Conservation (phyloP, 37 sponge, comb jelly and placozoan genomes). For the Bolinopsis microptera region DNA sequence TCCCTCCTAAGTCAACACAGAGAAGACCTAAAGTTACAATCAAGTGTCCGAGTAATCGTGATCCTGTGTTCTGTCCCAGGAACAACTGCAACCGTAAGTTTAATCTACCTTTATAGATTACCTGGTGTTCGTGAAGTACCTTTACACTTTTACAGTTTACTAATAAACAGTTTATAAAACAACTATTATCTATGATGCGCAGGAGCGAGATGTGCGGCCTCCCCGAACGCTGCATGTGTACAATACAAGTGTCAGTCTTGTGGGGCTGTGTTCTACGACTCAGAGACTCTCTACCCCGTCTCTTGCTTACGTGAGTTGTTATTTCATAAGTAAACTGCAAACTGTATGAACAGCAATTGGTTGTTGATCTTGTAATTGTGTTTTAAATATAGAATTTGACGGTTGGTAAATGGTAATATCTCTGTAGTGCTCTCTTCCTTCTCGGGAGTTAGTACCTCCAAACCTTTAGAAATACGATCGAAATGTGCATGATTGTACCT, state of each 20-base stretch:
- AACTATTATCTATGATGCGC: no score
- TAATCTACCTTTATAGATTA: no score
- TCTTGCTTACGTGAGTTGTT: conserved; percentile 31
- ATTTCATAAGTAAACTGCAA: no score
- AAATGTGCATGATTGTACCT: no score
- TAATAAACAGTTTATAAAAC: no score
- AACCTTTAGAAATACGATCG: no score
- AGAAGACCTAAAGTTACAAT: conserved; percentile 33
- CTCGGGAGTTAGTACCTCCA: not conserved
- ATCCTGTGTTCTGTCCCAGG: not conserved
- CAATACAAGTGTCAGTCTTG: conserved; percentile 45
- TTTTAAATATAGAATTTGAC: not conserved
- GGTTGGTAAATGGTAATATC: not conserved
- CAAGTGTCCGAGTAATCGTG: conserved; percentile 30
- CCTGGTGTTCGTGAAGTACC: no score
- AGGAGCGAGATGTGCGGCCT: conserved; percentile 20
- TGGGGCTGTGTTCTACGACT: conserved; percentile 21
- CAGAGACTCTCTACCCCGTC: not conserved
- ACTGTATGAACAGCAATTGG: no score
- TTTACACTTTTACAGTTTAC: no score
- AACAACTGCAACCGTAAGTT: conserved; percentile 51
- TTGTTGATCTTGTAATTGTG: no score
- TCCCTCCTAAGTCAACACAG: conserved; percentile 6
- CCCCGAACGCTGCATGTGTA: conserved; percentile 1
- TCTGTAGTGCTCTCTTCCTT: not conserved